Base-by-base conservation (phyloP, 2,113 vertebrate genomes). In the Etheostoma cragini region DNA sequence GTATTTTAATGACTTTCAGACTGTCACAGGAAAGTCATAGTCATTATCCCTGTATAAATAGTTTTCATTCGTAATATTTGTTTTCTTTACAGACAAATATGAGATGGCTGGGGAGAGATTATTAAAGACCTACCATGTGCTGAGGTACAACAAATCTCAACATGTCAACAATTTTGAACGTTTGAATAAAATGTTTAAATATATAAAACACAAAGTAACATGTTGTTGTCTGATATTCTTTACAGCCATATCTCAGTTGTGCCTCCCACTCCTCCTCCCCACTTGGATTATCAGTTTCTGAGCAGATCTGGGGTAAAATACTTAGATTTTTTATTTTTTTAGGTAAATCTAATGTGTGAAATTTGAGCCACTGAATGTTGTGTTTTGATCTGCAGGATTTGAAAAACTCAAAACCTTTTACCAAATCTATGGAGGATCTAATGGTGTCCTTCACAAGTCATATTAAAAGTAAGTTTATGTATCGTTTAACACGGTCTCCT, bases 181-280 rank as follows among this genome's bases (percentile, higher is more conserved):
- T 72, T 64, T 33, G 33, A 47, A 38, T 19, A 14, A 75, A 53
- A 33, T 26, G 5, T 0, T 1, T 75, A 0, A 30, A 57, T 14
- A 57, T 14, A 22, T 49, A 1, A 60, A 64, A 24, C 17, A 35
- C 0, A 42, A 11, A 60, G 0, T 24, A 45, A 68, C 1, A 7
- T 10, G 4, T 63, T 22, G 6, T 62, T 49, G 64, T 49, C 70
- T 3, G 15, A 17, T 33, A 14, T 56, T 47, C 90, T 72, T 90
- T 70, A 67, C 82, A 99, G 97, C 89, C 91, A 95, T 26, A 97
- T 99, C 81, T 95, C 96, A 4, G 91, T 99, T 0, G 95, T 99
- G 5, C 97, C 97, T 81, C 97, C 98, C 0, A 99, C 97, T 26
- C 97, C 98, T 19, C 97, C 97, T 21, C 97, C 97, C 14, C 90